Evolutionary conservation across 2,888 invertebrate species (phyloP).

Genomic region (Thymelicus acteon): DNA sequence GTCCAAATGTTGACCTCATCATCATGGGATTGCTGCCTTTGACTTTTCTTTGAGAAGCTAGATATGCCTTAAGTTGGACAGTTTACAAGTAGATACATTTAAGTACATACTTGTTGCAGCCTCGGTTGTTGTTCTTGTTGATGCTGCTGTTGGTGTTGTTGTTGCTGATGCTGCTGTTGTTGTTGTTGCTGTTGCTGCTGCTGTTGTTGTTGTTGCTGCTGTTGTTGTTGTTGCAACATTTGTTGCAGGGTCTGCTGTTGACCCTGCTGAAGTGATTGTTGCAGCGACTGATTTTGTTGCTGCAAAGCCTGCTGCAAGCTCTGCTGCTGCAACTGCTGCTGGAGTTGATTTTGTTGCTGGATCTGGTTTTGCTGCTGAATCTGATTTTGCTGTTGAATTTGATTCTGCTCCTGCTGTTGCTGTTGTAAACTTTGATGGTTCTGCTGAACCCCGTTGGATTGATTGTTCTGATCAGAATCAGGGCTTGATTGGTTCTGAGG

Average conservation of each 20-base stretch:
- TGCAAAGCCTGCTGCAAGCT: constrained; percentile 48
- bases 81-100: not conserved
- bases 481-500: constrained; percentile 81
- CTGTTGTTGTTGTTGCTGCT: constrained; percentile 59
- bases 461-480: constrained; percentile 74
- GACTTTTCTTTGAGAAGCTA: too few species aligned
- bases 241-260: constrained; percentile 53
- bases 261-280: constrained; percentile 62
- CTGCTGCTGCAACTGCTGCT: constrained; percentile 79
- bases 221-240: constrained; percentile 61
- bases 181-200: constrained; percentile 60
- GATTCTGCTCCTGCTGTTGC: constrained; percentile 71
- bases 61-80: not conserved
- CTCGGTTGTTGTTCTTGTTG: constrained; percentile 53
- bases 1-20: too few species aligned
- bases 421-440: constrained; percentile 70
- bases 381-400: constrained; percentile 74
- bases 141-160: constrained; percentile 56
- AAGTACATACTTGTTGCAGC: constrained; percentile 49
- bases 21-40: too few species aligned
- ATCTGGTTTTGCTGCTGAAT: constrained; percentile 61
- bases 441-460: constrained; percentile 76
- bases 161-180: constrained; percentile 57
- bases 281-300: constrained; percentile 62
- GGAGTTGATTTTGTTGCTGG: constrained; percentile 50